Percentiles rank a stretch among this genome's conserved stretches.
Evolutionary conservation across 2,888 invertebrate genomes (phyloP).

Genomic region (Scelioninae gen. 1): DNA sequence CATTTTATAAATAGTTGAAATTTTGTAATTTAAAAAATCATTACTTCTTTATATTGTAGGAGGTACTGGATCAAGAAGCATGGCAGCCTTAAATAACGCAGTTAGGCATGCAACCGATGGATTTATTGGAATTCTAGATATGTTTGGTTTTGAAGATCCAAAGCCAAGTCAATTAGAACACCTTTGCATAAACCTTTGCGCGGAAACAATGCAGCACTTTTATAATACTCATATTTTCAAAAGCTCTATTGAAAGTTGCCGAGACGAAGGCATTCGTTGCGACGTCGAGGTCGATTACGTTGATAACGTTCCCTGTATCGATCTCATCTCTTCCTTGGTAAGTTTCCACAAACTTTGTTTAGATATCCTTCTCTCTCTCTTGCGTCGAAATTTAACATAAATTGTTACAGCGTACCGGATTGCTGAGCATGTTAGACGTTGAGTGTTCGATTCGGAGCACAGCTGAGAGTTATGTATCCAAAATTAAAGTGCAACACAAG

Average conservation of each 20-base stretch:
- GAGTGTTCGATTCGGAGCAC: slow-evolving; percentile 94
- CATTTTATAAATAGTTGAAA: too few species aligned
- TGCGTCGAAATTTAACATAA: slow-evolving; percentile 19
- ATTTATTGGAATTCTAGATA: slow-evolving; percentile 97
- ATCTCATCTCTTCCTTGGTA: slow-evolving; percentile 95
- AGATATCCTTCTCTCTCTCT: too few species aligned
- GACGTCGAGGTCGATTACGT: slow-evolving; percentile 97
- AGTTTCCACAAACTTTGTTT: too few species aligned
- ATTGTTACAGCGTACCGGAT: slow-evolving; percentile 89
- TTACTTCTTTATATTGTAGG: too few species aligned
- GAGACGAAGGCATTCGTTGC: slow-evolving; percentile 95
- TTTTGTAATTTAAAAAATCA: too few species aligned
- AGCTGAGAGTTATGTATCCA: slow-evolving; percentile 92
- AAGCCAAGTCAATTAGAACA: slow-evolving; percentile 96
- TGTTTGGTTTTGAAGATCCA: slow-evolving; percentile 98
- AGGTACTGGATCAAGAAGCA: slow-evolving; percentile 92
- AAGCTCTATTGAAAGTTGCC: slow-evolving; percentile 95
- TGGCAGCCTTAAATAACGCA: slow-evolving; percentile 96
- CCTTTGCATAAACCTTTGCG: slow-evolving; percentile 96
- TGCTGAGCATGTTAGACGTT: slow-evolving; percentile 95
- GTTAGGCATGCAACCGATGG: slow-evolving; percentile 97
- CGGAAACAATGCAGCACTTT: slow-evolving; percentile 98
- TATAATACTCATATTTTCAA: slow-evolving; percentile 99
- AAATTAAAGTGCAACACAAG: slow-evolving; percentile 92
- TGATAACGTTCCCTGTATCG: slow-evolving; percentile 97